Percentiles rank a stretch among this genome's conserved stretches.
Evolutionary conservation across 2,797 vertebrate species (phyloP).

Genomic region (Gambusia yucatana): DNA sequence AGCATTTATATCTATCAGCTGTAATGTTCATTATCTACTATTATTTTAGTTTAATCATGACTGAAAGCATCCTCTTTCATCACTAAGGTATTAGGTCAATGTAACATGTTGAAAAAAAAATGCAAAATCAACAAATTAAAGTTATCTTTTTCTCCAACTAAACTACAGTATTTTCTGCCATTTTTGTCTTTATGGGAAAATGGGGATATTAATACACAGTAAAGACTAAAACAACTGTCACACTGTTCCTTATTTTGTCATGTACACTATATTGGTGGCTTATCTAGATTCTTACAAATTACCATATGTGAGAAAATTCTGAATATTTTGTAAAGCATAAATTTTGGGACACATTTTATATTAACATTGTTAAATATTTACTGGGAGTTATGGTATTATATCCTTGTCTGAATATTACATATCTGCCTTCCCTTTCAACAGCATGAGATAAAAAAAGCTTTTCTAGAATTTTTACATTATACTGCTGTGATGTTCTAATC

Average conservation of each 20-base stretch:
- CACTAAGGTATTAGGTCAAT: not conserved
- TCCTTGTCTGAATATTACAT: not conserved
- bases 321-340: not conserved
- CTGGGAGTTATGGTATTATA: not conserved
- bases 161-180: not conserved
- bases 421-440: not conserved
- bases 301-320: not conserved
- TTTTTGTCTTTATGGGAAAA: not conserved
- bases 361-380: not conserved
- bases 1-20: not conserved
- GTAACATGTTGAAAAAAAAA: not conserved
- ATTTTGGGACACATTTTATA: not conserved
- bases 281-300: not conserved
- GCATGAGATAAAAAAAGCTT: not conserved
- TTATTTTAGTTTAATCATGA: not conserved
- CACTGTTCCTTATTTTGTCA: not conserved
- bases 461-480: no score
- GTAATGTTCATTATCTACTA: not conserved
- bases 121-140: not conserved
- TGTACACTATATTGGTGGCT: not conserved
- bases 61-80: not conserved
- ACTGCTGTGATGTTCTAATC: not conserved
- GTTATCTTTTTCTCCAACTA: not conserved
- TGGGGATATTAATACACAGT: not conserved
- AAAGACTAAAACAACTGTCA: not conserved